Evolutionary conservation across 2,888 invertebrate genomes (phyloP).

Genomic region (Polymixis flavicincta): DNA sequence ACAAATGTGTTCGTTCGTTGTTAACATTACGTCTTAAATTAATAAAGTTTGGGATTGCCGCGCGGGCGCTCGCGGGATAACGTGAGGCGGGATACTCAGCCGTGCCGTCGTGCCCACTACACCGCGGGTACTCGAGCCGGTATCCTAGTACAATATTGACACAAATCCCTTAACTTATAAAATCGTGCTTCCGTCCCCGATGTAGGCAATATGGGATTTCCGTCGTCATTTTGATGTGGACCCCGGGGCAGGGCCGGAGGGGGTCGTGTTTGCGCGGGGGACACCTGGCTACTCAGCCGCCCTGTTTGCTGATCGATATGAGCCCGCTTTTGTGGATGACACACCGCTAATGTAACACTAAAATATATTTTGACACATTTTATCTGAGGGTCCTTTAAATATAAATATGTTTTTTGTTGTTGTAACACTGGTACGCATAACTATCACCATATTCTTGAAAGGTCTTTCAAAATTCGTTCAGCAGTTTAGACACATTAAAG

Average conservation of each 20-base stretch:
- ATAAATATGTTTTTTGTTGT: background rate
- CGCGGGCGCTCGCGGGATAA: slow-evolving; percentile 55
- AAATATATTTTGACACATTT: slow-evolving; percentile 60
- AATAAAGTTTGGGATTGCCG: slow-evolving; percentile 81
- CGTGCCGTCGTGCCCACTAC: slow-evolving; percentile 23
- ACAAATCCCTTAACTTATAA: slow-evolving; percentile 91
- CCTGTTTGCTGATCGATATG: slow-evolving; percentile 85
- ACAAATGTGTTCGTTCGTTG: slow-evolving; percentile 74
- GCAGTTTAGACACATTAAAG: background rate
- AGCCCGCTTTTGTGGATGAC: slow-evolving; percentile 69
- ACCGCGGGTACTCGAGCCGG: slow-evolving; percentile 69
- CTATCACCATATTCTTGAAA: background rate
- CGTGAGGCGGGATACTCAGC: slow-evolving; percentile 46
- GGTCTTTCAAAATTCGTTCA: background rate
- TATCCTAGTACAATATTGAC: slow-evolving; percentile 91
- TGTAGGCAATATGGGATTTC: slow-evolving; percentile 90
- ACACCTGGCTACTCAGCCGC: slow-evolving; percentile 84
- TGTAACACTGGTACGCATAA: background rate
- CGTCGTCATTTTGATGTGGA: slow-evolving; percentile 88
- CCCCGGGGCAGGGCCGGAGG: slow-evolving; percentile 77
- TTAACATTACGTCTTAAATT: slow-evolving; percentile 79
- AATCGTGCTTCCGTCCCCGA: slow-evolving; percentile 88
- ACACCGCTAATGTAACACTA: slow-evolving; percentile 68
- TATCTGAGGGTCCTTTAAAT: background rate
- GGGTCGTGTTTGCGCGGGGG: slow-evolving; percentile 84